Conservation (phyloP, 2,113 vertebrate species). For the Serinus canaria region DNA sequence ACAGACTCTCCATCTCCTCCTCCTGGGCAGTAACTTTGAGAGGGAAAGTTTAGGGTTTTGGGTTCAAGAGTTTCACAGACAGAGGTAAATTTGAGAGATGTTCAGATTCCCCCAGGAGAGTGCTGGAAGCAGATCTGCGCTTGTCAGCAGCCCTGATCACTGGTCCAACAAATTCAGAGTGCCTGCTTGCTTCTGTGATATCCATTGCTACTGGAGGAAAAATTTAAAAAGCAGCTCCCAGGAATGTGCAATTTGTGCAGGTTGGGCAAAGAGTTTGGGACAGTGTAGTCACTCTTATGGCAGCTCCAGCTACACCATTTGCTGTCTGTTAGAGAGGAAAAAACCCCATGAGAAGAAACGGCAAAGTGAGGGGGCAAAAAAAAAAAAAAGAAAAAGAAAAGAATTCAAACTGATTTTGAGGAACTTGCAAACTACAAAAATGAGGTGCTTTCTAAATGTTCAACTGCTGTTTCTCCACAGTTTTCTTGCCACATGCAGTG, state of each 20-base stretch:
- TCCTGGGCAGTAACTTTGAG: background rate
- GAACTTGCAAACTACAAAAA: background rate
- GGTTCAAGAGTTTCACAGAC: background rate
- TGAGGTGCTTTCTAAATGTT: background rate
- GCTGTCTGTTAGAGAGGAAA: background rate
- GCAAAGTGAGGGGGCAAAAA: background rate
- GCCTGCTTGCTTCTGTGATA: background rate
- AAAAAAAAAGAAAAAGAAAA: background rate
- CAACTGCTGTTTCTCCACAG: background rate
- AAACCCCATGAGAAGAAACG: rapidly evolving
- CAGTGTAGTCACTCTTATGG: background rate
- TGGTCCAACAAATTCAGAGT: background rate
- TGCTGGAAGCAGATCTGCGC: background rate
- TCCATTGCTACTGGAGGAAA: background rate
- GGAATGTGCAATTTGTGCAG: background rate
- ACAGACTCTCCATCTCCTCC: background rate
- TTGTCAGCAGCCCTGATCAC: background rate
- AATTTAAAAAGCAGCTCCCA: background rate
- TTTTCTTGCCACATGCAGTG: background rate
- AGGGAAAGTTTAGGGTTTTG: background rate
- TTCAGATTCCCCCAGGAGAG: background rate
- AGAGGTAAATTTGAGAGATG: background rate
- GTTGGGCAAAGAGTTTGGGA: background rate
- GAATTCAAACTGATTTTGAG: background rate
- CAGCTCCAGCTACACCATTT: background rate